Percentiles rank a stretch among this genome's conserved stretches.
These are phyloP conservation scores for Argentina silus DNA, from an alignment of 2,797 vertebrate genomes.

Conservation along the genomic window DNA sequence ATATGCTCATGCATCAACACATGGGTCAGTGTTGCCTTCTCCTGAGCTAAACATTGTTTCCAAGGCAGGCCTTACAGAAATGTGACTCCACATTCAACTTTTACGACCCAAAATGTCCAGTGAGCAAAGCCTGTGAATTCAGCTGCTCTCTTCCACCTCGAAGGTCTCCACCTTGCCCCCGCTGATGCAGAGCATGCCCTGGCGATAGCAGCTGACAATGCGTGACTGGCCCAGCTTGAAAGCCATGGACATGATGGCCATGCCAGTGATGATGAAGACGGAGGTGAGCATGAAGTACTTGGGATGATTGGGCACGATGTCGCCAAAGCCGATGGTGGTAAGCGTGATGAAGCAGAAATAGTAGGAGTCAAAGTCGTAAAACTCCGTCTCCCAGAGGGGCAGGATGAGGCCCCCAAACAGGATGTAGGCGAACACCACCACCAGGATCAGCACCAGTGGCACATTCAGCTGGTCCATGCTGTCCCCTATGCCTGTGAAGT, in stretches of 20 bases:
- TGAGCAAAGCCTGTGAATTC: background rate
- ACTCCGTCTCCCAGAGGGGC: slow-evolving; percentile 82
- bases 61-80: slow-evolving; percentile 1
- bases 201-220: slow-evolving; percentile 82
- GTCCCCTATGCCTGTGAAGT: slow-evolving; percentile 83
- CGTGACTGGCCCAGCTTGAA: slow-evolving; percentile 89
- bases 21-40: background rate
- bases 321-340: slow-evolving; percentile 95
- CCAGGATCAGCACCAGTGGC: slow-evolving; percentile 83
- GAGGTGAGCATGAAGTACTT: slow-evolving; percentile 85
- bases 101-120: background rate
- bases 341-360: slow-evolving; percentile 96
- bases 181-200: slow-evolving; percentile 76
- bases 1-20: slow-evolving; percentile 37
- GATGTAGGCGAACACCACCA: slow-evolving; percentile 87
- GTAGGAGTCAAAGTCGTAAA: slow-evolving; percentile 83
- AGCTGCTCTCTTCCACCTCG: slow-evolving; percentile 16
- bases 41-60: background rate
- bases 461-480: slow-evolving; percentile 86
- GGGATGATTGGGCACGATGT: slow-evolving; percentile 82
- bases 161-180: slow-evolving; percentile 62
- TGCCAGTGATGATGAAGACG: slow-evolving; percentile 88
- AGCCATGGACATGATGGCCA: slow-evolving; percentile 92
- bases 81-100: background rate
- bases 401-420: slow-evolving; percentile 84